These are phyloP conservation scores for Harpegnathos saltator DNA, from an alignment of 1,140 invertebrate species.

Conservation along the genomic window DNA sequence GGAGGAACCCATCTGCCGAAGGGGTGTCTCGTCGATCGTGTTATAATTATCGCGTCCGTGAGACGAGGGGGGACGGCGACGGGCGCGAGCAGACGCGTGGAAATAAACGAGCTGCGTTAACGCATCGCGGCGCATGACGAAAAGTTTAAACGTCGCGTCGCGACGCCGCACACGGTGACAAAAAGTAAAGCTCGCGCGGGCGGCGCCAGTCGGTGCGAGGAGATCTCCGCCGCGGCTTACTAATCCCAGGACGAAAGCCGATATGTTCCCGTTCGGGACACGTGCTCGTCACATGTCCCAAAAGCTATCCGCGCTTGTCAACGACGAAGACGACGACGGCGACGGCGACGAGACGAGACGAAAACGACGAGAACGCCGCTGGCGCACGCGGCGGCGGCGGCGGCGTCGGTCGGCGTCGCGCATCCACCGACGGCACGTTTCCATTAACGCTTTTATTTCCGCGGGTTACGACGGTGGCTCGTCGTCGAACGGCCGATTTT, in stretches of 20 bases:
- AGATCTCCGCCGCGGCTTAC: conserved; percentile 44
- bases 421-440: conserved; percentile 73
- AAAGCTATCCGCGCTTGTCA: conserved; percentile 64
- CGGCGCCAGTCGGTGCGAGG: conserved; percentile 38
- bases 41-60: conserved; percentile 70
- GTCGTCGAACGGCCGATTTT: conserved; percentile 79
- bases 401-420: conserved; percentile 64
- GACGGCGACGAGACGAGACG: conserved; percentile 32
- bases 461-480: conserved; percentile 72
- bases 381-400: conserved; percentile 55
- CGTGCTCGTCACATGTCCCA: conserved; percentile 84
- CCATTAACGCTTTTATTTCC: conserved; percentile 83
- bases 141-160: conserved; percentile 70
- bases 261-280: conserved; percentile 77
- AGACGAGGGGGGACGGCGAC: neutral
- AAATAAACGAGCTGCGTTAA: conserved; percentile 72
- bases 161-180: conserved; percentile 72
- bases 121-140: conserved; percentile 70
- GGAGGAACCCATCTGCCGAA: conserved; percentile 29
- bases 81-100: conserved; percentile 36
- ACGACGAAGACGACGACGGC: conserved; percentile 29
- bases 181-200: conserved; percentile 62
- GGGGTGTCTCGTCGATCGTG: conserved; percentile 57
- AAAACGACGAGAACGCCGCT: conserved; percentile 33
- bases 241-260: conserved; percentile 74